These are phyloP conservation scores for Chrysomela aeneicollis DNA, from an alignment of 2,888 invertebrate species.

Conservation along the genomic window DNA sequence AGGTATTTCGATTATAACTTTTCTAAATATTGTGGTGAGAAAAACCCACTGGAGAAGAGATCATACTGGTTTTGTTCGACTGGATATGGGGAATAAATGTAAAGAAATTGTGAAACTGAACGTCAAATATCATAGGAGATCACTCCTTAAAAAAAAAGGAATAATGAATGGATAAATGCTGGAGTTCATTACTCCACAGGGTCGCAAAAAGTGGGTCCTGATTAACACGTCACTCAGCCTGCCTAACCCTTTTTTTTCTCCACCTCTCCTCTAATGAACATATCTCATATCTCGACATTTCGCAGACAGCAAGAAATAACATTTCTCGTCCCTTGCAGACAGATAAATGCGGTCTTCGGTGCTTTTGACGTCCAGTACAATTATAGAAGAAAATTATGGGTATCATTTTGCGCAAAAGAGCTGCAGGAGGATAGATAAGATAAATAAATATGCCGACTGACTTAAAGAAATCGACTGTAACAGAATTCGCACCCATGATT, in stretches of 20 bases:
- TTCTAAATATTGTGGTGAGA: too few relatives aligned
- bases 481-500: conserved; percentile 12
- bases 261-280: conserved; percentile 8
- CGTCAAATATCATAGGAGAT: too few relatives aligned
- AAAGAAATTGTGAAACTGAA: too few relatives aligned
- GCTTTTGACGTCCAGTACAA: conserved; percentile 20
- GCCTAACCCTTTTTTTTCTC: not conserved
- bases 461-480: conserved; percentile 15
- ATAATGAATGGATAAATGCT: too few relatives aligned
- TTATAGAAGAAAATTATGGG: conserved; percentile 26
- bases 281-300: conserved; percentile 19
- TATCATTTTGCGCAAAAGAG: conserved; percentile 26
- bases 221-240: not conserved
- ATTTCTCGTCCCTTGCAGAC: conserved; percentile 11
- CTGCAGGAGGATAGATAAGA: conserved; percentile 30
- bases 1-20: too few relatives aligned
- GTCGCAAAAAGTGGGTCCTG: not conserved
- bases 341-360: conserved; percentile 15
- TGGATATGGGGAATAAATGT: too few relatives aligned
- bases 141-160: too few relatives aligned
- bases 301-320: conserved; percentile 14
- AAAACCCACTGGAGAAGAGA: too few relatives aligned
- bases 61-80: too few relatives aligned
- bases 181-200: too few relatives aligned
- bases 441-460: conserved; percentile 28